phyloP scores from a whole-genome alignment of 2,113 vertebrate species.

The Eretmochelys imbricata region DNA sequence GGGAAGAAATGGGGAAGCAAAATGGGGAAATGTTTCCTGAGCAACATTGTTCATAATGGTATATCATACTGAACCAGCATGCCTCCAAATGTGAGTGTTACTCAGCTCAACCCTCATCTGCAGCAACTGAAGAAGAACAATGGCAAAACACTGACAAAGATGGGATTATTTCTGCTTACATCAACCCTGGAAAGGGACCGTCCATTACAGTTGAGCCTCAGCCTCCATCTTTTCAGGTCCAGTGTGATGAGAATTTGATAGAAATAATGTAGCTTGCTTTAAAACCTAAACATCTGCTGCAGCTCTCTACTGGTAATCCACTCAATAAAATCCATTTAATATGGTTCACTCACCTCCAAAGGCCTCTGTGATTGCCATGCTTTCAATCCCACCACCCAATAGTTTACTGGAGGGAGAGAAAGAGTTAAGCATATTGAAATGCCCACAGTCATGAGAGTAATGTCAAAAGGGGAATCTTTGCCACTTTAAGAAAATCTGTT shows the following conservation, averaged over 20 bases:
- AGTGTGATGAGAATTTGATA: neutral
- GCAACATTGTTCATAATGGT: neutral
- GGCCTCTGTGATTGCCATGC: slow-evolving; percentile 98
- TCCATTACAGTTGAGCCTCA: neutral
- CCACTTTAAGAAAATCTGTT: neutral
- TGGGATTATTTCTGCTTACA: neutral
- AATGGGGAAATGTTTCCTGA: neutral
- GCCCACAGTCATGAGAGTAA: neutral
- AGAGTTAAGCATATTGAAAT: neutral
- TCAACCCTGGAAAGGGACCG: neutral
- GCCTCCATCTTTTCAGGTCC: neutral
- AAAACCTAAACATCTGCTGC: slow-evolving; percentile 1
- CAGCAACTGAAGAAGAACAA: slow-evolving; percentile 16
- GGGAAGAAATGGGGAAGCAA: neutral
- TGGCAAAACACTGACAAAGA: neutral
- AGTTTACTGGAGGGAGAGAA: slow-evolving; percentile 88
- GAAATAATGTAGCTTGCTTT: neutral
- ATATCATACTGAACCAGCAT: neutral
- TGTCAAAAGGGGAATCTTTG: neutral
- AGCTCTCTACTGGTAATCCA: neutral
- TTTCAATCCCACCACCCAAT: slow-evolving; percentile 96
- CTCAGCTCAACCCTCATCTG: slow-evolving; percentile 5
- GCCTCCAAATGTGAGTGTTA: neutral
- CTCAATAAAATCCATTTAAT: neutral
- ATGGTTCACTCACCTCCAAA: slow-evolving; percentile 91